Evolutionary conservation across 92 coral and sea anemone species (phyloP).

Genomic region (Paramuricea clavata): DNA sequence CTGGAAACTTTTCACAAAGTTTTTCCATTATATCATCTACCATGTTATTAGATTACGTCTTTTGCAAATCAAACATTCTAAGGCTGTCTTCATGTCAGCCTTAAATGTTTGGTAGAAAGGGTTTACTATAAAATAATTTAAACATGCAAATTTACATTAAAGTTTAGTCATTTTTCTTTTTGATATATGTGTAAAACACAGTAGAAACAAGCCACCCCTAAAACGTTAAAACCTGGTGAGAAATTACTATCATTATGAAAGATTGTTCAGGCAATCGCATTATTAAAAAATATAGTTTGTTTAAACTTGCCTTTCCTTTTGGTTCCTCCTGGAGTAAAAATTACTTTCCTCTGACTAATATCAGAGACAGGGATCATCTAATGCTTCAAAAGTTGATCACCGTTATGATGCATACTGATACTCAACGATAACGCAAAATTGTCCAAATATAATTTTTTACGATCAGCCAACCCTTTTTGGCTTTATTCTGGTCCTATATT

Average conservation of each 20-base stretch:
- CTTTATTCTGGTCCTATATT: background rate
- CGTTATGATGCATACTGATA: no score
- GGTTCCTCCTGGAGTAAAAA: constrained; percentile 53
- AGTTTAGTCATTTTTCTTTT: background rate
- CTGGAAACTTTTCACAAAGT: background rate
- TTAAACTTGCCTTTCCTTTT: constrained; percentile 44
- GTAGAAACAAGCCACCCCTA: no score
- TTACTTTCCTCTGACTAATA: constrained; percentile 9
- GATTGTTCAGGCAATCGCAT: no score
- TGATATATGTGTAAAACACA: background rate
- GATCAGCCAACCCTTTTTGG: background rate
- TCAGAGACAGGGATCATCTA: no score
- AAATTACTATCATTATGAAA: no score
- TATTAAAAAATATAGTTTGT: constrained; percentile 3
- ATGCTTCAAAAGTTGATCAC: no score
- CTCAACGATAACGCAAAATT: no score
- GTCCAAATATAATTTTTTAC: background rate
- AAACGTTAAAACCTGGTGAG: no score
- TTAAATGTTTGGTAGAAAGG: constrained; percentile 38
- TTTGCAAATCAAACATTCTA: background rate
- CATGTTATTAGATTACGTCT: background rate
- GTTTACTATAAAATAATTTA: constrained; percentile 24
- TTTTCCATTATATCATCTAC: constrained; percentile 22
- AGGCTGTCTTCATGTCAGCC: constrained; percentile 9
- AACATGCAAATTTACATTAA: background rate